Evolutionary conservation across 1,140 invertebrate species (phyloP), one percentile per base, ranked within the genome.

Genomic region (Brachionus paranguensis): DNA sequence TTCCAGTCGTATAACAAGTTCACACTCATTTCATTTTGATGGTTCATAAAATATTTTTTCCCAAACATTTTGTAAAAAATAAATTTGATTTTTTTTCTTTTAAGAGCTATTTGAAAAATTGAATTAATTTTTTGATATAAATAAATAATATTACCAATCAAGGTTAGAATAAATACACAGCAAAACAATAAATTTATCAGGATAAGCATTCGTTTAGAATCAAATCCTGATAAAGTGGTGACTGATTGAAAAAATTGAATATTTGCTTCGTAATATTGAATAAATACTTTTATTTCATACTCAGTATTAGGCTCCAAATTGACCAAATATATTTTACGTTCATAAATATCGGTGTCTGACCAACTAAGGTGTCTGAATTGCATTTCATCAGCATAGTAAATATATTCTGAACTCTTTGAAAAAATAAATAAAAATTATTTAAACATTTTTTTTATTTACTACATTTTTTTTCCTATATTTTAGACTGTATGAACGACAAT

Each of bases 1-100:
- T 72, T 43, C 68, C 68, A 72, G 45, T 72, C 68, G 17, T 72
- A 72, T 3, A 72, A 11, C 68, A 72, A 72, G 11, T 72, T 72
- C 14, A 43, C 33, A 43, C 37, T 72, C 41, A 72, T 20, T n/a
- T 72, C 68, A 20, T 72, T 72, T 43, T 72, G 17, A 41, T 72
- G 41, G 5, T 72, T 43, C 12, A 68, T 65, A 11, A 65, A 68
- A 14, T n/a, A 12, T 33, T 68, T 68, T 68, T 68, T 68, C 0
- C 65, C 65, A 33, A 68, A 68, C 12, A 24, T 29, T 68, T 68
- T 68, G 12, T 68, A n/a, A 68, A 37, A 68, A 14, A 33, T 33
- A 17, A 68, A 33, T 12, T 17, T 4, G 6, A 68, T 33, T 68
- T 17, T 33, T 33, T 14, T 41, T 41, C 27, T 41, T 68, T 68